Evolutionary conservation across 2,797 vertebrate species (phyloP), one percentile per base, ranked within the genome.

Genomic region (Coendou prehensilis): DNA sequence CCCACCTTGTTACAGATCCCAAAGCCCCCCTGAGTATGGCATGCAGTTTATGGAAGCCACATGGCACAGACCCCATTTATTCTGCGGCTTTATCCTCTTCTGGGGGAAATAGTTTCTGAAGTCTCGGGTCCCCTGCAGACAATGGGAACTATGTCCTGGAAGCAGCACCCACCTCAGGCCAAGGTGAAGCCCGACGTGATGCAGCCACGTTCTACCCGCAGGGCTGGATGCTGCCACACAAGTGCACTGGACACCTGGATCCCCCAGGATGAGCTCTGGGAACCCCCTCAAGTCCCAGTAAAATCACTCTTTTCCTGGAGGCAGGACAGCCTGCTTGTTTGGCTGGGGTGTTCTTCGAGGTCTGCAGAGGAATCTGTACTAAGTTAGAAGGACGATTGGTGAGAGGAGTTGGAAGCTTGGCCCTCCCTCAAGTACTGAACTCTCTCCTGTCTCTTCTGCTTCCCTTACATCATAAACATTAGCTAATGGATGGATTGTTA

Each of bases 391-490:
- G 75, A 54, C 10, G 14, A 28, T 20, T 8, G 11, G 50, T n/a
- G 2, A 79, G 67, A n/a, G 9, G n/a, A 91, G 52, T 33, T 93
- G n/a, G 37, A 93, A 80, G 15, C 9, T 8, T n/a, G 8, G 0
- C 4, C 41, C 33, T 56, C 22, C 30, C 22, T 63, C 45, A 47
- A 26, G 41, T 47, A 78, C 82, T 14, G 15, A 80, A 57, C 13
- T 52, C 63, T 18, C 1, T 41, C 9, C 23, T 1, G 5, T 67
- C 56, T 79, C 47, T 64, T 18, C 50, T 61, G 23, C 56, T 73
- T 81, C 30, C n/a, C 50, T 92, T 81, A 57, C 1, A 76, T 57
- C 54, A 89, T 73, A 82, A 90, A 57, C 59, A 89, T 80, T 80
- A 94, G 71, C 61, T 91, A 82, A 88, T 1, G 13, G 9, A 57